phyloP scores from a whole-genome alignment of 2,113 vertebrate species.

The Bolborhynchus lineola region DNA sequence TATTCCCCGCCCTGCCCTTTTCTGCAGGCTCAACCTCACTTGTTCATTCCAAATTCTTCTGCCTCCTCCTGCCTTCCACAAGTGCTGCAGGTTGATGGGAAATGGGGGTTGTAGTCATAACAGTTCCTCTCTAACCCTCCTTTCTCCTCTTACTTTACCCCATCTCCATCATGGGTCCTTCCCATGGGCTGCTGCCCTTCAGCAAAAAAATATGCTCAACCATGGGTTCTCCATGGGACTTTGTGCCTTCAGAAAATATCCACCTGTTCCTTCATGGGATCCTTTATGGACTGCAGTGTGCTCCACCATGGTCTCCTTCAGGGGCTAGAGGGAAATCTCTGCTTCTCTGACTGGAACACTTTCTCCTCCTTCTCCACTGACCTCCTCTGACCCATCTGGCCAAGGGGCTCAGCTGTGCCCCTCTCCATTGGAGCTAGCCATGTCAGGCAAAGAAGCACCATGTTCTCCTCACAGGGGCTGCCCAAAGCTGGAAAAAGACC shows the following conservation, averaged over 20 bases:
- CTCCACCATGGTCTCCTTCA: not conserved
- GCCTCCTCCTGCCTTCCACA: not conserved
- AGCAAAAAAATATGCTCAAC: not conserved
- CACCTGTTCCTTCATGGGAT: not conserved
- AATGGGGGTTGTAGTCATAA: not conserved
- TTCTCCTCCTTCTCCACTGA: not conserved
- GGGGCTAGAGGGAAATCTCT: not conserved
- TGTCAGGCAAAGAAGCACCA: not conserved
- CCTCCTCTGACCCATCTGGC: not conserved
- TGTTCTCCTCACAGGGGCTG: not conserved
- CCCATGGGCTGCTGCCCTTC: fast-evolving
- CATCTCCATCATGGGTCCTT: not conserved
- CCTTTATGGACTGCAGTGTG: not conserved
- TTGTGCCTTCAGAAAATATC: not conserved
- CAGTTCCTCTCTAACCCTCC: not conserved
- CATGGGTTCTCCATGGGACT: not conserved
- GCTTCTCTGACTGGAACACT: fast-evolving
- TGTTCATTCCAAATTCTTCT: not conserved
- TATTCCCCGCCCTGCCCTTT: not conserved
- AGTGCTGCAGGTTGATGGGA: not conserved
- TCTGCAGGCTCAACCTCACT: not conserved
- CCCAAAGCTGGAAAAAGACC: not conserved
- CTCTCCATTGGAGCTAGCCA: fast-evolving
- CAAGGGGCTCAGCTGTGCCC: not conserved
- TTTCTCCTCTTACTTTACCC: not conserved